Evolutionary conservation across 1,140 invertebrate species (phyloP), one percentile per base, ranked within the genome.

Genomic region (Pristionchus pacificus): DNA sequence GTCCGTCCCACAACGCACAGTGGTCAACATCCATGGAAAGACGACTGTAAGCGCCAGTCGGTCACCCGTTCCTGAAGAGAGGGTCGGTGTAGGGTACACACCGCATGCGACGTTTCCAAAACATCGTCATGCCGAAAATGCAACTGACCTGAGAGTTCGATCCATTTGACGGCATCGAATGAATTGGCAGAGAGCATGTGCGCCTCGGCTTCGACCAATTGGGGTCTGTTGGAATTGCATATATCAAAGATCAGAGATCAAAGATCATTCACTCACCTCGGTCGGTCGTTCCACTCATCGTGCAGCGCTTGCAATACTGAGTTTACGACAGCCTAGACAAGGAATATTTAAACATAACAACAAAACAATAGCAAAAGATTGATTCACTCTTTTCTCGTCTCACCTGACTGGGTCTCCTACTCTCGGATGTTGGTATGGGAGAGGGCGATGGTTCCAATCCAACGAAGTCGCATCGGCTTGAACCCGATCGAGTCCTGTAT

Each of bases 1-100:
- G 15, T 68, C 49, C 6, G 60, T 29, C n/a, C 1, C 29, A 1
- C 29, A 32, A 60, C 66, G 66, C 2, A 68, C 66, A 25, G 58
- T 59, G 15, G 66, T 58, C 14, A 68, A 24, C 30, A 68, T 59
- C 66, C 66, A 68, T n/a, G 66, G 66, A 60, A 68, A 68, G 14
- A 60, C 66, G 2, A 68, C 66, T 15, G 28, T 68, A 32, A 68
- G 33, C 2, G 60, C 58, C 6, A 49, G 38, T 19, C 38, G 38
- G 6, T 49, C 38, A 49, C 38, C 38, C 38, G 38, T 19, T 49
- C 38, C 38, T 49, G 38, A 6, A 49, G 19, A 6, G 38, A 49
- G 19, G 19, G 6, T 49, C 19, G 6, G 38, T 10, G 19, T 49
- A 49, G 6, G 6, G 38, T 49, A 19, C 6, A 49, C 38, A 10